These are phyloP conservation scores for Spodoptera littoralis DNA, from an alignment of 2,888 invertebrate genomes.

Conservation along the genomic window DNA sequence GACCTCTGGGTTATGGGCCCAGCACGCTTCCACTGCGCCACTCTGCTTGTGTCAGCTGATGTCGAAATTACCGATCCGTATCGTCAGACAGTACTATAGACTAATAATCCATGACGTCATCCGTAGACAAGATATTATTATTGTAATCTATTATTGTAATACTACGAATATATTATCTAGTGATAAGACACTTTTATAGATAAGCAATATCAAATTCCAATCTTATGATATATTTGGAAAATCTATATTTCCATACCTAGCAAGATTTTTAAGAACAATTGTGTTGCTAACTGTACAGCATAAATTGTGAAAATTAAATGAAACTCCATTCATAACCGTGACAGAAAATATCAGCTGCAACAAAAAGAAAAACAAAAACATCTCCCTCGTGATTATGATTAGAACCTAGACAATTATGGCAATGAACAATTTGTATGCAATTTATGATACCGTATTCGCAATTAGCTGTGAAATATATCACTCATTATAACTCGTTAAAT, in stretches of 20 bases:
- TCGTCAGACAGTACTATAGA: neutral
- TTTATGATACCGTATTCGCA: slow-evolving; percentile 73
- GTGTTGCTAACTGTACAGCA: slow-evolving; percentile 59
- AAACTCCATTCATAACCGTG: slow-evolving; percentile 73
- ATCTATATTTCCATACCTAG: no score
- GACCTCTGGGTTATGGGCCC: slow-evolving; percentile 96
- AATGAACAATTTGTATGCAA: slow-evolving; percentile 85
- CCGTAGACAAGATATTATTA: no score
- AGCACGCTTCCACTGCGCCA: slow-evolving; percentile 95
- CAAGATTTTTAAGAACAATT: neutral
- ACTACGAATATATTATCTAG: no score
- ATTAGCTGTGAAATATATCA: slow-evolving; percentile 81
- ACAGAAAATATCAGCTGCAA: slow-evolving; percentile 56
- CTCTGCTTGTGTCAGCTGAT: slow-evolving; percentile 86
- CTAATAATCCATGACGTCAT: neutral
- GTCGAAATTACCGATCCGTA: slow-evolving; percentile 14
- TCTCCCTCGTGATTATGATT: slow-evolving; percentile 57
- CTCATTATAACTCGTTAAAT: slow-evolving; percentile 85
- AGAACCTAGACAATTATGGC: slow-evolving; percentile 72
- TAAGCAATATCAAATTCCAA: no score
- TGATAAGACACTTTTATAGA: no score
- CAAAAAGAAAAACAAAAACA: slow-evolving; percentile 60
- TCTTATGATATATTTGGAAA: no score
- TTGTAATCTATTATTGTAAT: no score
- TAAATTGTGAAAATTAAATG: slow-evolving; percentile 54